Evolutionary conservation across 2,113 vertebrate species (phyloP).

Genomic region (Axis porcinus): DNA sequence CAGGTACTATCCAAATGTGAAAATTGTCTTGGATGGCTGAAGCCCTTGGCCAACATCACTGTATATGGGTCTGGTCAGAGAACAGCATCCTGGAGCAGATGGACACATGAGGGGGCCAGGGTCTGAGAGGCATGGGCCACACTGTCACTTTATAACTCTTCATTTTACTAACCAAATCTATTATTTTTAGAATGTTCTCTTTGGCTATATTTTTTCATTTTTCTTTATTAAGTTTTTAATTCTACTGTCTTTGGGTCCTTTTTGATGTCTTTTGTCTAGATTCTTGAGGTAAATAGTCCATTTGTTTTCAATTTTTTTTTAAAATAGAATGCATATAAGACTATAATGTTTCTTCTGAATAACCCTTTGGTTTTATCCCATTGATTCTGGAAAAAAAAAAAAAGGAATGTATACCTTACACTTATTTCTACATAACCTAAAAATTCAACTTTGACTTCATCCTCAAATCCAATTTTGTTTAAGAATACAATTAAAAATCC

Average conservation of each 20-base stretch:
- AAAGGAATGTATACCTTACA: not conserved
- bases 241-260: not conserved
- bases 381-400: not conserved
- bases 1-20: not conserved
- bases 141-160: not conserved
- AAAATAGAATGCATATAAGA: not conserved
- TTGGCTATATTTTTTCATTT: not conserved
- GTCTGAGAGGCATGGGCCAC: not conserved
- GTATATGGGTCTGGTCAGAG: not conserved
- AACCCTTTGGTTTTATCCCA: not conserved
- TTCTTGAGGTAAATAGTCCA: not conserved
- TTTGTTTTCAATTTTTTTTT: not conserved
- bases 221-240: not conserved
- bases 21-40: not conserved
- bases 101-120: fast-evolving
- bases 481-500: not conserved
- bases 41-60: not conserved
- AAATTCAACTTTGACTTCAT: not conserved
- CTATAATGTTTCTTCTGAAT: not conserved
- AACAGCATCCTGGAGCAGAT: not conserved
- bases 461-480: not conserved
- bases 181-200: not conserved
- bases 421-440: not conserved
- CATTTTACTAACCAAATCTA: not conserved
- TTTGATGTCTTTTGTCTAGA: not conserved